Base-by-base conservation (phyloP, 2,888 invertebrate genomes). In the Lingula anatina region DNA sequence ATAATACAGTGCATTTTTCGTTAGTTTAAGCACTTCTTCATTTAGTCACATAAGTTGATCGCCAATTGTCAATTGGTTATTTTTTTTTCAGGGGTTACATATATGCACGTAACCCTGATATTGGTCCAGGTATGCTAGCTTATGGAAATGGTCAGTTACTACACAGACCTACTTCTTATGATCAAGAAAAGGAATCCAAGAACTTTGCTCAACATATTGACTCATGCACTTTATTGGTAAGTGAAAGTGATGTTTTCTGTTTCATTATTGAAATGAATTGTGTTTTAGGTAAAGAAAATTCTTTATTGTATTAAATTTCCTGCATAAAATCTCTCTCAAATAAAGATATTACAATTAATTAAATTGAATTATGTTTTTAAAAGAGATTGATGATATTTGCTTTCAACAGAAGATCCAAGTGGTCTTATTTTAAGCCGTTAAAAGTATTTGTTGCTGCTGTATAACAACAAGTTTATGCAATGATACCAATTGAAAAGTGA, bases 41-140 rank as follows among this genome's bases (percentile, higher is more conserved):
- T 31, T 31, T 31, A 31, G 9, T n/a, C 35, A 12, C 9, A 15
- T n/a, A 15, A 31, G 9, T 31, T 31, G 35, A 9, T 9, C n/a
- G 35, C n/a, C 35, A 31, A 9, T 12, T 12, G 9, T 31, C 35
- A 31, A 31, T 31, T 12, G 9, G 15, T 31, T 31, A 37, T 42
- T 38, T 44, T 21, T 15, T 27, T 60, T 60, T n/a, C 61, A 74
- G 75, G 55, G 73, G 74, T 0, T 74, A 65, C 53, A 61, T 73
- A n/a, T 75, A 75, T 56, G 55, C 55, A 25, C 62, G 65, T 43
- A 73, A 70, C 47, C 48, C 54, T 15, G 68, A 70, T n/a, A 50
- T 70, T 1, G 65, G 65, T 5, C 61, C 69, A 9, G 73, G 74
- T 9, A 61, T 66, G 45, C 54, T 75, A 21, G 70, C 73, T 1